Conservation (phyloP, 2,113 vertebrate genomes). For the Prunella himalayana region DNA sequence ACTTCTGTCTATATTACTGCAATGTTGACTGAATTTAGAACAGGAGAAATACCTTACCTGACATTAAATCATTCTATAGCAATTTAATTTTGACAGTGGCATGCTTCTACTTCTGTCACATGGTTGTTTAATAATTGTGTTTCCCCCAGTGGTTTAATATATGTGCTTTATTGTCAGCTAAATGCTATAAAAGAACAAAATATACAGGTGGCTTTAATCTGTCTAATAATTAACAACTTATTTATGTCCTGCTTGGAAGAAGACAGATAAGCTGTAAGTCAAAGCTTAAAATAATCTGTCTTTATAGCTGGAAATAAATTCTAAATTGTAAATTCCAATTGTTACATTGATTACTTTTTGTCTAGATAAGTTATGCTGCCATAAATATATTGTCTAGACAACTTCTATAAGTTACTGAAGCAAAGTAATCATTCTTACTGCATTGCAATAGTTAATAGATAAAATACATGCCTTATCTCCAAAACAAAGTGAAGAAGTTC, state of each 20-base stretch:
- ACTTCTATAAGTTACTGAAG: background rate
- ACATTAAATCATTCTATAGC: background rate
- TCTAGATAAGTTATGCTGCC: conserved; percentile 1
- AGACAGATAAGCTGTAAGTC: background rate
- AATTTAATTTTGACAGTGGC: background rate
- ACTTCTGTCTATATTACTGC: background rate
- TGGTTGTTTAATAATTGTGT: background rate
- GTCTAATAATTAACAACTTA: background rate
- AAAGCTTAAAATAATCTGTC: background rate
- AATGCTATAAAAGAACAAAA: background rate
- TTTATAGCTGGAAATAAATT: background rate
- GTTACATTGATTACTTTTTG: background rate
- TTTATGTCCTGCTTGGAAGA: background rate
- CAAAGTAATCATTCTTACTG: background rate
- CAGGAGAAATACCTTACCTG: background rate
- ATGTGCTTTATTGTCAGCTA: background rate
- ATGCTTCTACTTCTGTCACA: background rate
- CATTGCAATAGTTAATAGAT: background rate
- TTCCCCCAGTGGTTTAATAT: background rate
- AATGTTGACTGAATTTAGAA: background rate
- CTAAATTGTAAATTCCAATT: background rate
- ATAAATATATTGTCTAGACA: background rate
- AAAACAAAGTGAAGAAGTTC: conserved; percentile 9
- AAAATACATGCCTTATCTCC: background rate
- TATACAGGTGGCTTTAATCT: background rate